A percentile compares a stretch with the other conserved stretches of the same genome.
Conservation (phyloP, 2,797 vertebrate species). For the Myiotriccus ornatus region DNA sequence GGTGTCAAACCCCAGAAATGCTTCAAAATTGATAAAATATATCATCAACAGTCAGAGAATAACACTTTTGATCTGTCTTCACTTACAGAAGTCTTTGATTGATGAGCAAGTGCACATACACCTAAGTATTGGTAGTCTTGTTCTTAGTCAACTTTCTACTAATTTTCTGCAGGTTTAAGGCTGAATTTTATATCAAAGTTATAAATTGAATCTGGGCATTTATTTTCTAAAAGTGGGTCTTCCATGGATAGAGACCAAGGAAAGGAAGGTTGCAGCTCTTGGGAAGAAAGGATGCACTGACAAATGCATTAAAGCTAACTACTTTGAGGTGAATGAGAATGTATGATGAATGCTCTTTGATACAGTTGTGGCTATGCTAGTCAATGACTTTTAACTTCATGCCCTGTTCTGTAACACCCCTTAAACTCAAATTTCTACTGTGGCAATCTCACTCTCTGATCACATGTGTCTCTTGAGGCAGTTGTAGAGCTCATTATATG, state of each 20-base stretch:
- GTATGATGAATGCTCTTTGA: not conserved
- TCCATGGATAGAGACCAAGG: not conserved
- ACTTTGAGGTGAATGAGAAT: not conserved
- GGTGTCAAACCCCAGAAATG: not conserved
- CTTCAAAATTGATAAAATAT: not conserved
- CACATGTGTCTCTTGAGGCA: not conserved
- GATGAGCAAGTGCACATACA: not conserved
- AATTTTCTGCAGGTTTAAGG: not conserved
- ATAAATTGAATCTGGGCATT: not conserved
- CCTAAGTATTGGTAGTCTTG: not conserved
- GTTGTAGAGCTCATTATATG: not conserved
- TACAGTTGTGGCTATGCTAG: not conserved
- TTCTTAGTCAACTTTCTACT: not conserved
- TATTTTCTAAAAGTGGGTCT: not conserved
- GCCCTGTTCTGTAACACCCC: not conserved
- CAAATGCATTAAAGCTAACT: not conserved
- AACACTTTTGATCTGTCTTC: not conserved
- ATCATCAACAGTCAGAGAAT: not conserved
- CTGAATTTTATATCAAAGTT: not conserved
- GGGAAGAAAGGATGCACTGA: not conserved
- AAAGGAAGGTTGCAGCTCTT: not conserved
- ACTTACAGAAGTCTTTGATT: not conserved
- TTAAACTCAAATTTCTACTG: not conserved
- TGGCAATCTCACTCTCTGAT: not conserved
- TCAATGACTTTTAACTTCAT: not conserved